Percentiles rank a stretch among this genome's conserved stretches.
These are phyloP conservation scores for Mus spicilegus DNA, from an alignment of 2,113 vertebrate species.

Conservation along the genomic window DNA sequence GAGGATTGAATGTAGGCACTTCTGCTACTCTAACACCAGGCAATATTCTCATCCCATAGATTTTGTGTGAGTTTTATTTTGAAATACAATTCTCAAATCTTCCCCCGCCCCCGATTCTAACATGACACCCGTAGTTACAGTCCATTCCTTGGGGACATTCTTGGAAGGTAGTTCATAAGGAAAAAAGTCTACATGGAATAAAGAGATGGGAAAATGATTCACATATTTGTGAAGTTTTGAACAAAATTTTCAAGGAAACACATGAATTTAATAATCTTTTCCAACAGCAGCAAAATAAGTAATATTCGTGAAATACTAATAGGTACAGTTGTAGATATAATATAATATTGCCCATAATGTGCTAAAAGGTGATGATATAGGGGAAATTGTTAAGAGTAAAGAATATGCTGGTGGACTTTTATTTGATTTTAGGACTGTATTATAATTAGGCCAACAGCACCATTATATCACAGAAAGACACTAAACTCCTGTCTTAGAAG, in stretches of 20 bases:
- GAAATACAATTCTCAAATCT: background rate
- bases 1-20: background rate
- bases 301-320: background rate
- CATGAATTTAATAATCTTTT: background rate
- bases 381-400: slow-evolving; percentile 3
- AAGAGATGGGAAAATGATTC: slow-evolving; percentile 12
- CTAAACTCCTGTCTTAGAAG: slow-evolving; percentile 21
- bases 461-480: background rate
- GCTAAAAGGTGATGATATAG: background rate
- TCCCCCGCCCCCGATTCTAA: background rate
- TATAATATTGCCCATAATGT: background rate
- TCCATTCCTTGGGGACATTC: background rate
- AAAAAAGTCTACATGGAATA: background rate
- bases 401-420: background rate
- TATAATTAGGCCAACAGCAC: slow-evolving; percentile 17
- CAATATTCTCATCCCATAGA: background rate
- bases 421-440: background rate
- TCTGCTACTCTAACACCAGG: background rate
- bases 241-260: background rate
- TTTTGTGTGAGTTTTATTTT: slow-evolving; percentile 7
- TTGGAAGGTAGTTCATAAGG: background rate
- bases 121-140: background rate
- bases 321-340: background rate
- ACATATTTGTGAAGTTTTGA: background rate
- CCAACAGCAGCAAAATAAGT: background rate